Evolutionary conservation across 2,797 vertebrate species (phyloP).

Genomic region (Acrossocheilus wenchowensis): DNA sequence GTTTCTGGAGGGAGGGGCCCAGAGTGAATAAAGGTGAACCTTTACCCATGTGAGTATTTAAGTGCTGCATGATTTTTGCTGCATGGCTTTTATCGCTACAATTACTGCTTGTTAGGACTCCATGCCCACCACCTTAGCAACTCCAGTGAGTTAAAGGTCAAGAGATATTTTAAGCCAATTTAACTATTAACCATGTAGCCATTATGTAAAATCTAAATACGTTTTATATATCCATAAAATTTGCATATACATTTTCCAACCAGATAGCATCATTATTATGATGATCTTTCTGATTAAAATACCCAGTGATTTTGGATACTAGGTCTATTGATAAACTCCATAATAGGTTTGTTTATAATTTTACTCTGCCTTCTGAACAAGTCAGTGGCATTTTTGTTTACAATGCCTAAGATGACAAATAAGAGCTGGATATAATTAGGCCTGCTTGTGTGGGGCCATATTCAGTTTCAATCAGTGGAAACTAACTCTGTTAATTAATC

Average conservation of each 20-base stretch:
- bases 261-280: slow-evolving; percentile 11
- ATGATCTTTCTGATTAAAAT: slow-evolving; percentile 64
- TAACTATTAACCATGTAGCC: background rate
- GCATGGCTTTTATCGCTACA: slow-evolving; percentile 23
- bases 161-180: slow-evolving; percentile 28
- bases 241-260: background rate
- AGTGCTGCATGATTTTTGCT: slow-evolving; percentile 34
- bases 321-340: slow-evolving; percentile 68
- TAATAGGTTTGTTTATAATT: slow-evolving; percentile 64
- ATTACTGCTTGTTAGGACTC: slow-evolving; percentile 20
- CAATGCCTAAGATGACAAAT: slow-evolving; percentile 79
- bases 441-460: slow-evolving; percentile 69
- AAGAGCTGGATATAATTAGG: slow-evolving; percentile 80
- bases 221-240: background rate
- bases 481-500: slow-evolving; percentile 79
- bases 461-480: slow-evolving; percentile 80
- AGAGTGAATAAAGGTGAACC: slow-evolving; percentile 49
- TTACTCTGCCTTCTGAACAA: slow-evolving; percentile 76
- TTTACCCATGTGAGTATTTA: slow-evolving; percentile 36
- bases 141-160: slow-evolving; percentile 41
- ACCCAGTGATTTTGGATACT: slow-evolving; percentile 69
- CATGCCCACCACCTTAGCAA: slow-evolving; percentile 50
- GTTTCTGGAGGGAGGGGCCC: slow-evolving; percentile 38
- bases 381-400: slow-evolving; percentile 79
- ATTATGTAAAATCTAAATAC: background rate